Conservation (phyloP, 1,140 invertebrate genomes). For the Microplitis mediator region DNA sequence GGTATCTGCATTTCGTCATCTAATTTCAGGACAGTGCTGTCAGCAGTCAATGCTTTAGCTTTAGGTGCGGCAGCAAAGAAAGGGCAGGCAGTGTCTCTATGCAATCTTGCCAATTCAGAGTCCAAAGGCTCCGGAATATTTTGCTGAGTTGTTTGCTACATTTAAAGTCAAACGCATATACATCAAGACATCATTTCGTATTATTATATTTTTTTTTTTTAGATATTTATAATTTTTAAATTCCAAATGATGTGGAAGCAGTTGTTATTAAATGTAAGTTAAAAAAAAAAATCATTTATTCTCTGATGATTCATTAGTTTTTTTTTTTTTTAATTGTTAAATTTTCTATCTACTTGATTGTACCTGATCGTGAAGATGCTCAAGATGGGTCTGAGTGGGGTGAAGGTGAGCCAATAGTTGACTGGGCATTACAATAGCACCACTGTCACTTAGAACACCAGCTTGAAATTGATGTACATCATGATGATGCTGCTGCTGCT, state of each 20-base stretch:
- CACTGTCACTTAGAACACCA: conserved; percentile 44
- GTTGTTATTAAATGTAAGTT: no score
- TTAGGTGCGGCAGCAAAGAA: conserved; percentile 55
- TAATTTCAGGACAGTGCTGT: conserved; percentile 54
- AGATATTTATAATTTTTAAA: not conserved
- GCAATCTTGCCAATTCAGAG: conserved; percentile 48
- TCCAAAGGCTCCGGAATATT: conserved; percentile 47
- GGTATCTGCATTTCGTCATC: conserved; percentile 60
- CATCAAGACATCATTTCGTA: conserved; percentile 5
- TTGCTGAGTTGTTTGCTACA: conserved; percentile 45
- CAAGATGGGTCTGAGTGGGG: conserved; percentile 46
- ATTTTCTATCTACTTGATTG: conserved; percentile 2
- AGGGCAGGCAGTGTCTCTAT: conserved; percentile 51
- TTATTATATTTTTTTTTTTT: not conserved
- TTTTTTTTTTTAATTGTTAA: no score
- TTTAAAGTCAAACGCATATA: conserved; percentile 23
- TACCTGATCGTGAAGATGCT: conserved; percentile 51
- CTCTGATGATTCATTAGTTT: no score
- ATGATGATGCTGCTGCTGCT: conserved; percentile 57
- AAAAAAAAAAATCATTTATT: no score
- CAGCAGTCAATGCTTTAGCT: conserved; percentile 48
- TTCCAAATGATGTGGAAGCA: not conserved
- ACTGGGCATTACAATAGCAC: conserved; percentile 49
- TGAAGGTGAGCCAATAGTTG: conserved; percentile 60
- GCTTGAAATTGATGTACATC: conserved; percentile 45